Evolutionary conservation across 2,888 invertebrate species (phyloP), one percentile per base, ranked within the genome.

Genomic region (Clostera curtula): DNA sequence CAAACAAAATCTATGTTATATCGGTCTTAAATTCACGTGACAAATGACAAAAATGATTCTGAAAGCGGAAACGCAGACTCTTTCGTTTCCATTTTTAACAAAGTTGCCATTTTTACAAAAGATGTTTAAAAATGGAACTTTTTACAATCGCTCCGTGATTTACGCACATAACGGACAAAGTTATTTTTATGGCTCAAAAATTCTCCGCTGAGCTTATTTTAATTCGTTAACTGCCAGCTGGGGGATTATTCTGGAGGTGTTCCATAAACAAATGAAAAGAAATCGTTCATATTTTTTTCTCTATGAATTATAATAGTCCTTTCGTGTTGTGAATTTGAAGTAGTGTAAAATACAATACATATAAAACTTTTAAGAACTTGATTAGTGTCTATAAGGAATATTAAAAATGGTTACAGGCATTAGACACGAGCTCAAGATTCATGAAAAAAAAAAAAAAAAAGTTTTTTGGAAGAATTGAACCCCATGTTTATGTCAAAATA

Each of bases 171-270:
- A 29, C 27, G 23, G 7, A 11, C 7, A 11, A 34, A 43, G 32
- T 48, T 33, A 27, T 36, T 44, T 48, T 48, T 39, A 41, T 34
- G 34, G 39, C 25, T 21, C 19, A 25, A 48, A 44, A 37, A 41
- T 44, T 41, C 29, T 36, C 36, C 36, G 21, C 21, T 19, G 32
- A 41, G 49, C 31, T 39, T 39, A 35, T 37, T 49, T 49, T 44
- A 44, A 44, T 47, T 42, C 35, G 24, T 35, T 24, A 44, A 49
- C 36, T 24, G 12, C 36, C 35, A 28, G 17, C 47, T 29, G 19
- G 47, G 35, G 49, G 15, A 22, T 34, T 24, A 44, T 47, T 34
- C 16, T n/a, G 25, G n/a, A n/a, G n/a, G 24, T 25, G 9, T 31
- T 26, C 27, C 21, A 21, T 21, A 24, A 24, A 12, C 20, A 16